Percentiles rank a stretch among this genome's conserved stretches.
Conservation (phyloP, 2,113 vertebrate genomes). For the Daboia siamensis region DNA sequence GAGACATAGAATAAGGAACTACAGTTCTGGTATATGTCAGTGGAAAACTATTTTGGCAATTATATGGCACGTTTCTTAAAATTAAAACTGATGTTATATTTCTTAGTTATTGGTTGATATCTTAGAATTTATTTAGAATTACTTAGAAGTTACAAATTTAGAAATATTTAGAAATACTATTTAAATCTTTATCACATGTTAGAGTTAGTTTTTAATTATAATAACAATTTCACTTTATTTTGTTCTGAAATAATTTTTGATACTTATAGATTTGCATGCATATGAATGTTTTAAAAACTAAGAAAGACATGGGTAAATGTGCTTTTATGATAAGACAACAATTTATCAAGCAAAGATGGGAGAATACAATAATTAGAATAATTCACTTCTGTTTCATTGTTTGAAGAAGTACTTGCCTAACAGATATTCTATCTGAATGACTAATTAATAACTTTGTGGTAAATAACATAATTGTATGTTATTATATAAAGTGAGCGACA, state of each 20-base stretch:
- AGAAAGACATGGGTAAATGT: neutral
- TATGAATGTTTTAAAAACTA: neutral
- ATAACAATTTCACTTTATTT: neutral
- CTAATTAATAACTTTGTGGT: neutral
- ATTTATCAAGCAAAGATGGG: neutral
- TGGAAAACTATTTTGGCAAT: neutral
- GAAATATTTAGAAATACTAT: too few species aligned
- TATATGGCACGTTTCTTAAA: neutral
- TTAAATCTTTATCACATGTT: neutral
- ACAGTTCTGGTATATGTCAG: neutral
- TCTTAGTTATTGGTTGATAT: neutral
- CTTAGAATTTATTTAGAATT: neutral
- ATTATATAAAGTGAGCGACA: neutral
- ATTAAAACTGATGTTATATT: neutral
- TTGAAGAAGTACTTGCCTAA: neutral
- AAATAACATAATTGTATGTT: neutral
- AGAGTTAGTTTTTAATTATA: neutral
- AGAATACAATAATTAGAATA: neutral
- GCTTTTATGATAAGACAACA: neutral
- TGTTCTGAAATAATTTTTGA: neutral
- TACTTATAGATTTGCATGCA: neutral
- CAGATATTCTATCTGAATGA: too few species aligned
- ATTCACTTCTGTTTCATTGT: neutral
- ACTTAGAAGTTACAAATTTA: too few species aligned
- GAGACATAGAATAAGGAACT: neutral